Base-by-base conservation (phyloP, 2,113 vertebrate genomes). In the Ameiurus melas region DNA sequence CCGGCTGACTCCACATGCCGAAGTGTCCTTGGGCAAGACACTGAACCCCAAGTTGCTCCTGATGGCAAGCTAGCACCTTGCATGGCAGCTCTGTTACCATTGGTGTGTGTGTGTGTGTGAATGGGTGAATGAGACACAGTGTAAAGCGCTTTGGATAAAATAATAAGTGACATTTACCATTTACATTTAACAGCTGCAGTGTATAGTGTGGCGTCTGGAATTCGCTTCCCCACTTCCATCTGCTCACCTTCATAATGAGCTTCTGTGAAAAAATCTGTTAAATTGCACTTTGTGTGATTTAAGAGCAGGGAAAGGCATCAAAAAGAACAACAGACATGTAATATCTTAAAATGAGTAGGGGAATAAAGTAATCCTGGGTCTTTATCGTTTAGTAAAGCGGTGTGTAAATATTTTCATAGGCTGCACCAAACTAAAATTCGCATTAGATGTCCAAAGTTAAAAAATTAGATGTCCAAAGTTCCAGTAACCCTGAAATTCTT, bases 131-230 rank as follows among this genome's bases (percentile, higher is more conserved):
- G n/a, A n/a, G n/a, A n/a, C n/a, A n/a, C n/a, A n/a, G n/a, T n/a
- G n/a, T n/a, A n/a, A n/a, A n/a, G n/a, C n/a, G n/a, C n/a, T n/a
- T n/a, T n/a, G n/a, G n/a, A n/a, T n/a, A n/a, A n/a, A n/a, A n/a
- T n/a, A n/a, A n/a, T n/a, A n/a, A n/a, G n/a, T n/a, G n/a, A n/a
- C n/a, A n/a, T n/a, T n/a, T n/a, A n/a, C n/a, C n/a, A n/a, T n/a
- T n/a, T n/a, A n/a, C n/a, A n/a, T n/a, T n/a, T 57, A 58, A 82
- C 55, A 58, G 79, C n/a, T 58, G 53, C 78, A 80, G 53, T 57
- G n/a, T 36, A 55, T 43, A 19, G 51, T 80, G 33, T 33, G 53
- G 17, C 3, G 30, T 58, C 79, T 81, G 30, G 39, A 43, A 43
- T 43, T 5, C 39, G 3, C n/a, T 36, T 36, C 58, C 17, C 47